Percentiles rank a stretch among this genome's conserved stretches.
Conservation (phyloP, 2,888 invertebrate species). For the Hylaea fasciaria region DNA sequence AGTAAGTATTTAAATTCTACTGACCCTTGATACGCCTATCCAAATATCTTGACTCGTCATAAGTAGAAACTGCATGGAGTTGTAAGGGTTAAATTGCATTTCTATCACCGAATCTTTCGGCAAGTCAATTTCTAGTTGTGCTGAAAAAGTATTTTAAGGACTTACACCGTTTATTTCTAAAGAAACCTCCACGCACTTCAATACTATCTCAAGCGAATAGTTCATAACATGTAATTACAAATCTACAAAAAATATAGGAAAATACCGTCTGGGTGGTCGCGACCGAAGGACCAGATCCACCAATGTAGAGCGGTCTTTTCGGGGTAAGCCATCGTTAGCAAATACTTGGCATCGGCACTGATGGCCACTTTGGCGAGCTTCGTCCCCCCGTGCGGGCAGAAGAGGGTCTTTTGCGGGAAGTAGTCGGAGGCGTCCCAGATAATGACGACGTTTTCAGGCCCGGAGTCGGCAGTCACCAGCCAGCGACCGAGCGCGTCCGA, state of each 20-base stretch:
- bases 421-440: slow-evolving; percentile 84
- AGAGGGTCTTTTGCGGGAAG: slow-evolving; percentile 82
- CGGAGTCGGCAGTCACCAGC: slow-evolving; percentile 85
- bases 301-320: slow-evolving; percentile 77
- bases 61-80: slow-evolving; percentile 66
- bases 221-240: too few species aligned
- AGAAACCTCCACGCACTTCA: too few species aligned
- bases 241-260: not conserved
- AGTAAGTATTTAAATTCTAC: slow-evolving; percentile 4
- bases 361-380: slow-evolving; percentile 72
- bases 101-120: slow-evolving; percentile 56
- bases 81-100: slow-evolving; percentile 67
- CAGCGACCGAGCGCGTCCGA: slow-evolving; percentile 81
- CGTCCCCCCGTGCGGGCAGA: slow-evolving; percentile 77
- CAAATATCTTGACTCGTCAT: slow-evolving; percentile 68
- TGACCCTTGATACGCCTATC: slow-evolving; percentile 58
- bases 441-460: slow-evolving; percentile 82
- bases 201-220: too few species aligned
- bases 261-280: slow-evolving; percentile 81
- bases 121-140: slow-evolving; percentile 50
- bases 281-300: slow-evolving; percentile 87
- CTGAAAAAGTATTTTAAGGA: slow-evolving; percentile 45
- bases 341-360: slow-evolving; percentile 84
- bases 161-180: too few species aligned
- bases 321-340: slow-evolving; percentile 83